Evolutionary conservation across 2,888 invertebrate genomes (phyloP).

Genomic region (Eumacrocentrus americanus): DNA sequence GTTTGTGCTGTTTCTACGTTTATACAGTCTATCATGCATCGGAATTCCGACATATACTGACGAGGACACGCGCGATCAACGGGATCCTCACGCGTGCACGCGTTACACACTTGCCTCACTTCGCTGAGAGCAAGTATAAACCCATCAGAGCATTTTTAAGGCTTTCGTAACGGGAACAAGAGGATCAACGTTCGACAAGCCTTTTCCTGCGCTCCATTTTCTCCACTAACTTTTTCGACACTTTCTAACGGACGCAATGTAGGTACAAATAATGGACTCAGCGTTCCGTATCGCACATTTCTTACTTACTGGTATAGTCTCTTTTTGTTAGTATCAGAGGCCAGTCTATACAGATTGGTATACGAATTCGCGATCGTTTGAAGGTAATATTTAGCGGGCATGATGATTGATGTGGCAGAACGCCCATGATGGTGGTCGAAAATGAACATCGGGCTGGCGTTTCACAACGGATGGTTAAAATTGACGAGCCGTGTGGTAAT

Average conservation of each 20-base stretch:
- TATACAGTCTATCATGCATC: too few relatives aligned
- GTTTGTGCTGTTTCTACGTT: too few relatives aligned
- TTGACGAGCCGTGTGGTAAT: conserved; percentile 53
- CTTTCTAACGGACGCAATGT: background rate
- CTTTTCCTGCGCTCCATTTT: too few relatives aligned
- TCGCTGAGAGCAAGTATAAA: background rate
- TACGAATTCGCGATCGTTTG: background rate
- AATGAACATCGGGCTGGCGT: conserved; percentile 43
- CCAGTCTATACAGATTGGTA: background rate
- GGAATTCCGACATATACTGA: background rate
- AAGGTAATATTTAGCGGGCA: conserved; percentile 14
- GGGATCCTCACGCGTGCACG: conserved; percentile 1
- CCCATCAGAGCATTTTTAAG: too few relatives aligned
- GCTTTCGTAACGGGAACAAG: conserved; percentile 3
- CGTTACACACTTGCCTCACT: background rate
- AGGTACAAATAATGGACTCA: background rate
- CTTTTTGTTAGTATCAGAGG: background rate
- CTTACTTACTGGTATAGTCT: background rate
- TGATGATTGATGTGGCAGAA: conserved; percentile 54
- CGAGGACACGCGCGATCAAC: background rate
- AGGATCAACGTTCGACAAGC: background rate
- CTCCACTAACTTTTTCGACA: too few relatives aligned
- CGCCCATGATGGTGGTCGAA: conserved; percentile 45
- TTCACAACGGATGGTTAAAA: conserved; percentile 50
- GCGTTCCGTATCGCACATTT: background rate